Percentiles rank a stretch among this genome's conserved stretches.
These are phyloP conservation scores for Yponomeuta cagnagella DNA, from an alignment of 2,888 invertebrate species.

Conservation along the genomic window DNA sequence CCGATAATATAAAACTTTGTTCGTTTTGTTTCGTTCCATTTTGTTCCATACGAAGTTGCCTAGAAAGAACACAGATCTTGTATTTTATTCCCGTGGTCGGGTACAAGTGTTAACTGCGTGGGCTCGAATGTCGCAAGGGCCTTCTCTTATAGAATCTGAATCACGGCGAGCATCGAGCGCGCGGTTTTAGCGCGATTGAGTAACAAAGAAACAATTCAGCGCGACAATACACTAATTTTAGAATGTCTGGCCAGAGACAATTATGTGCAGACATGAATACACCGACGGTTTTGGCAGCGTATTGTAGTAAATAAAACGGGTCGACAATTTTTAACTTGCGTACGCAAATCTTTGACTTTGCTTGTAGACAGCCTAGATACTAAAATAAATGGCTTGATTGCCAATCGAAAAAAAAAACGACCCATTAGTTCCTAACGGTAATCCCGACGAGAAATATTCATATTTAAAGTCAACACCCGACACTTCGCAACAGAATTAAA, in stretches of 20 bases:
- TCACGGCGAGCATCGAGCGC: neutral
- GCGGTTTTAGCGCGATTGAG: slow-evolving; percentile 11
- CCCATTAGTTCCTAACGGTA: neutral
- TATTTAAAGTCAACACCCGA: neutral
- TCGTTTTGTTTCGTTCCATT: too few species aligned
- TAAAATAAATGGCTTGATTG: neutral
- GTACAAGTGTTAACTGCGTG: neutral
- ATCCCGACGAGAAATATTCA: neutral
- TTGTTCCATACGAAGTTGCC: too few species aligned
- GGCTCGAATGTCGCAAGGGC: neutral
- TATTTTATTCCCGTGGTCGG: too few species aligned
- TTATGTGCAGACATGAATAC: slow-evolving; percentile 13
- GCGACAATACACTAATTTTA: slow-evolving; percentile 15
- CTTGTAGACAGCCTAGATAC: neutral
- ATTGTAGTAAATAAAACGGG: slow-evolving; percentile 1
- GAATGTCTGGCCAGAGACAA: slow-evolving; percentile 16
- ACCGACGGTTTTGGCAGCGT: neutral
- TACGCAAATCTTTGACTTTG: neutral
- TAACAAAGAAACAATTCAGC: slow-evolving; percentile 15
- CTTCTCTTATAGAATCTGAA: neutral
- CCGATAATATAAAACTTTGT: too few species aligned
- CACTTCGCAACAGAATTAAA: neutral
- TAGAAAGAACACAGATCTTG: too few species aligned
- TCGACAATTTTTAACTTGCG: neutral
- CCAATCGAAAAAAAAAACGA: slow-evolving; percentile 1